Evolutionary conservation across 2,888 invertebrate species (phyloP).

Genomic region (Ochropleura leucogaster): DNA sequence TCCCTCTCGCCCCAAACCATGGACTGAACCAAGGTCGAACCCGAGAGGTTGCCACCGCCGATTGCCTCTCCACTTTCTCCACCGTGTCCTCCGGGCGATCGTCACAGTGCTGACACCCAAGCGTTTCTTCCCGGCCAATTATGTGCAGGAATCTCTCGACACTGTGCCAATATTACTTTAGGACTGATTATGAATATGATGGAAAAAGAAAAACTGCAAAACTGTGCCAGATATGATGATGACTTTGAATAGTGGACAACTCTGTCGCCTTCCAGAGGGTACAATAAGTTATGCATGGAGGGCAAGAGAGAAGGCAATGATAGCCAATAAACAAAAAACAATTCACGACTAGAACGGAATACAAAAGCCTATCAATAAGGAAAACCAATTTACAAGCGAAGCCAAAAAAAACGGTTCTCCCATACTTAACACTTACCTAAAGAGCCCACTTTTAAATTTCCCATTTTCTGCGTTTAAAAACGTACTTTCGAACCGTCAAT

Average conservation of each 20-base stretch:
- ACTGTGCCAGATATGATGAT: not conserved
- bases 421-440: constrained; percentile 65
- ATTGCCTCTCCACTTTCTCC: no score
- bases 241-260: not conserved
- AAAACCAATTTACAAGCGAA: constrained; percentile 53
- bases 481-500: constrained; percentile 74
- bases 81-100: no score
- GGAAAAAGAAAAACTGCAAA: not conserved
- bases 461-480: constrained; percentile 72
- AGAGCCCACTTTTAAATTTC: constrained; percentile 72
- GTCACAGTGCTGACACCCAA: no score
- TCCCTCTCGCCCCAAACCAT: no score
- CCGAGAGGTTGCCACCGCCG: no score
- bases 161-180: not conserved
- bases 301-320: not conserved
- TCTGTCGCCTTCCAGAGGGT: not conserved
- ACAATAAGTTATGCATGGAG: not conserved
- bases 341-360: constrained; percentile 34
- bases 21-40: no score
- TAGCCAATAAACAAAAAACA: constrained; percentile 29
- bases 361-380: constrained; percentile 55
- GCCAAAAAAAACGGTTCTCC: constrained; percentile 41
- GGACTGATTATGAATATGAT: not conserved
- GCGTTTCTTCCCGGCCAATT: no score
- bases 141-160: no score